Conservation (phyloP, 1,140 invertebrate genomes). For the Sycobia sp. region DNA sequence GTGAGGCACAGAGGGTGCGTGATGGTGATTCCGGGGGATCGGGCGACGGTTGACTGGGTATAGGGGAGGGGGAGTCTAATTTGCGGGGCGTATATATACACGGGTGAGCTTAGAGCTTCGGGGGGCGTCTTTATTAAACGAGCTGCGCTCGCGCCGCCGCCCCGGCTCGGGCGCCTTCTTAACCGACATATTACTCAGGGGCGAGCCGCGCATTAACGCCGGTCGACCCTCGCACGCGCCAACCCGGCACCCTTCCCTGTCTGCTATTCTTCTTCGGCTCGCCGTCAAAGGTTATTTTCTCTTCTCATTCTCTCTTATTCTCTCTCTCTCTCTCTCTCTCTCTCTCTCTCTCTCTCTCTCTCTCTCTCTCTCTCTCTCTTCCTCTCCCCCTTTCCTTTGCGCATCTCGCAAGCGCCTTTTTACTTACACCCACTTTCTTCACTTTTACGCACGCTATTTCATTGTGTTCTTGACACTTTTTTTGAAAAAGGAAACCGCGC, state of each 20-base stretch:
- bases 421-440: too few relatives aligned
- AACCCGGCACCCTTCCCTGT: too few relatives aligned
- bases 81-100: too few relatives aligned
- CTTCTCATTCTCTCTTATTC: not conserved
- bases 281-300: conserved; percentile 22
- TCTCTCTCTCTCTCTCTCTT: not conserved
- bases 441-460: too few relatives aligned
- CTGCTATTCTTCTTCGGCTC: conserved; percentile 3
- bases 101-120: conserved; percentile 37
- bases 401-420: too few relatives aligned
- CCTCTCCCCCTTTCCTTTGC: not conserved
- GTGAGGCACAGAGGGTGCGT: too few relatives aligned
- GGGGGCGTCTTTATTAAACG: conserved; percentile 48
- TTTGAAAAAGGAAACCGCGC: too few relatives aligned
- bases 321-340: too few relatives aligned
- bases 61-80: conserved; percentile 34
- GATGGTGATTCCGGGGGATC: too few relatives aligned
- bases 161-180: conserved; percentile 38
- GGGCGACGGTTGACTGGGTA: too few relatives aligned
- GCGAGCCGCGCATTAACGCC: conserved; percentile 23
- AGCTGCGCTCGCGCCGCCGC: too few relatives aligned
- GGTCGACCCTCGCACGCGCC: conserved; percentile 4
- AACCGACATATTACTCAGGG: conserved; percentile 44
- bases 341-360: not conserved
- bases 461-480: too few relatives aligned